Conservation (phyloP, 2,113 vertebrate species). For the Pelecanus crispus region DNA sequence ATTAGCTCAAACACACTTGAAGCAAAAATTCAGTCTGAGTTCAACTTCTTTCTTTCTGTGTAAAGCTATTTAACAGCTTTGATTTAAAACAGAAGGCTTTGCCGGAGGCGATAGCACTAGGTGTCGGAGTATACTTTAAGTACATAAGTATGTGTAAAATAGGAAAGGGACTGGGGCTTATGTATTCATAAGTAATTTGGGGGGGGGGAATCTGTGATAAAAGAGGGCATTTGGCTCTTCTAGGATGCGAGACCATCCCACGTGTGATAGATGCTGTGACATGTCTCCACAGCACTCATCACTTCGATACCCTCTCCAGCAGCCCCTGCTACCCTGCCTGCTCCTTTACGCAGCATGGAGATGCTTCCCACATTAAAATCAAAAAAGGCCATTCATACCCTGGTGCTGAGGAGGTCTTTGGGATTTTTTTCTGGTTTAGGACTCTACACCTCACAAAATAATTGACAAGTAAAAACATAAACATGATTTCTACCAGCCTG, state of each 20-base stretch:
- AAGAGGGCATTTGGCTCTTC: not conserved
- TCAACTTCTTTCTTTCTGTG: not conserved
- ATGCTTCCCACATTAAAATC: not conserved
- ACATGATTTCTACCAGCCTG: not conserved
- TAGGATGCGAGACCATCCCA: not conserved
- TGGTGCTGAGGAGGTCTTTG: not conserved
- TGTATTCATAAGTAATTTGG: not conserved
- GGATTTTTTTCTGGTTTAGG: not conserved
- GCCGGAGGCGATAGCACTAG: not conserved
- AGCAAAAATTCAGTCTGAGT: not conserved
- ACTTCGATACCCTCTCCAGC: not conserved
- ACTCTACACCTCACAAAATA: not conserved
- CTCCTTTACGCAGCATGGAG: not conserved
- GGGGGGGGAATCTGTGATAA: not conserved
- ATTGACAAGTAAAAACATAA: not conserved
- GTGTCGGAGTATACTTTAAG: not conserved
- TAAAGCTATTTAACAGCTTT: conserved; percentile 29
- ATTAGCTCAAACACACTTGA: not conserved
- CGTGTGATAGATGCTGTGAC: not conserved
- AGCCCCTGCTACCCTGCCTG: not conserved
- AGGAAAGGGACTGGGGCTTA: not conserved
- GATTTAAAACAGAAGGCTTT: conserved; percentile 41
- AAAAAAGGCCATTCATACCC: not conserved
- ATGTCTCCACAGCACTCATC: not conserved
- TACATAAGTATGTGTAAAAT: conserved; percentile 13